Base-by-base conservation (phyloP, 2,797 vertebrate genomes). In the Salmo trutta region DNA sequence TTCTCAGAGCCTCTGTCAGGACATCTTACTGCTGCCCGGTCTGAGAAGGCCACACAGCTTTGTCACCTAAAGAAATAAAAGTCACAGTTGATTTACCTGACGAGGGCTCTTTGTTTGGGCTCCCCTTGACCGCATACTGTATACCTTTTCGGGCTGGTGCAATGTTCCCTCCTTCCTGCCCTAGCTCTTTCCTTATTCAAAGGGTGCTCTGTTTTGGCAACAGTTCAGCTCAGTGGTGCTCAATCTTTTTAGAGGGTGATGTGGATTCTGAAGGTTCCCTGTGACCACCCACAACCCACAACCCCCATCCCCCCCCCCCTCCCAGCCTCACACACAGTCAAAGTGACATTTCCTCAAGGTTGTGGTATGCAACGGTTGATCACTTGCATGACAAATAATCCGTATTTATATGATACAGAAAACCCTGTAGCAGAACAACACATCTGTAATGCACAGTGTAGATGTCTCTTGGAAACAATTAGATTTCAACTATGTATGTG, bases 51-150 rank as follows among this genome's bases (percentile, higher is more conserved):
- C 79, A 76, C 67, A 41, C 79, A 81, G 83, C 81, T 90, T 85
- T 80, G 75, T 91, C 91, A 91, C 90, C 88, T 81, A 78, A 71
- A 90, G 87, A 92, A 91, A 93, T 92, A 93, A 92, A 92, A 93
- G 91, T 93, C 93, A 91, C 71, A 81, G 77, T 90, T 90, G 88
- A 93, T 95, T 94, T 92, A 91, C 87, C 87, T 93, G 92, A 94
- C 87, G 88, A 83, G 86, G 81, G 76, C 84, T 89, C 84, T 91
- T 89, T 90, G 81, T 87, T 77, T 72, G 86, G 83, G 84, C 87
- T 92, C 90, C 91, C 92, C 92, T 93, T 92, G 90, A 92, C 87
- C 79, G 33, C 78, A 74, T 47, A 78, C 74, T 76, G 75, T 80
- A 78, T 59, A 54, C 83, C 66, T 75, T 75, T 27, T 77, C 71